Percentiles rank a stretch among this genome's conserved stretches.
Evolutionary conservation across 2,888 invertebrate species (phyloP).

Genomic region (Parthenolecanium corni): DNA sequence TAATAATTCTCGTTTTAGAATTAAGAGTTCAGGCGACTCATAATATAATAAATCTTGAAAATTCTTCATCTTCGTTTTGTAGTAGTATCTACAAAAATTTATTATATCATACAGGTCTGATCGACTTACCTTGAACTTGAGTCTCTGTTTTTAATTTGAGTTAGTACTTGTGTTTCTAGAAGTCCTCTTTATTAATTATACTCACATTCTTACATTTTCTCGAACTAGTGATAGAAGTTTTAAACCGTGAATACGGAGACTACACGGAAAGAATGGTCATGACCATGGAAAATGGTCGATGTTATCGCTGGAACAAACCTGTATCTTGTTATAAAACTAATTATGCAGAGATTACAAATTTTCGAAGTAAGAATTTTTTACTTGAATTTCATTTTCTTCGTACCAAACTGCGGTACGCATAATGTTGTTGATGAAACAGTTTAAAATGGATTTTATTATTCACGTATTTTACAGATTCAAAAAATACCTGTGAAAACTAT

Average conservation of each 20-base stretch:
- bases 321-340: conserved; percentile 14
- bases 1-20: too few species aligned
- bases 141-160: too few species aligned
- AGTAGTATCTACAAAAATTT: too few species aligned
- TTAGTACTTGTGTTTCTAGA: neutral
- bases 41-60: too few species aligned
- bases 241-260: conserved; percentile 64
- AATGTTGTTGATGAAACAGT: too few species aligned
- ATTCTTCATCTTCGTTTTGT: too few species aligned
- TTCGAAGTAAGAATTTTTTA: neutral
- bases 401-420: too few species aligned
- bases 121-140: too few species aligned
- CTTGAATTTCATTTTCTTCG: neutral
- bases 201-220: conserved; percentile 9
- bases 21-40: too few species aligned
- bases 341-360: neutral
- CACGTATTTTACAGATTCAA: neutral
- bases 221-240: conserved; percentile 62
- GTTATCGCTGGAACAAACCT: conserved; percentile 42
- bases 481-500: neutral
- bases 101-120: too few species aligned
- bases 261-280: conserved; percentile 56
- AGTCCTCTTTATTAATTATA: neutral
- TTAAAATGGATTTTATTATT: too few species aligned
- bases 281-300: conserved; percentile 54